These are phyloP conservation scores for Melopsittacus undulatus DNA, from an alignment of 2,797 vertebrate genomes.

Conservation along the genomic window DNA sequence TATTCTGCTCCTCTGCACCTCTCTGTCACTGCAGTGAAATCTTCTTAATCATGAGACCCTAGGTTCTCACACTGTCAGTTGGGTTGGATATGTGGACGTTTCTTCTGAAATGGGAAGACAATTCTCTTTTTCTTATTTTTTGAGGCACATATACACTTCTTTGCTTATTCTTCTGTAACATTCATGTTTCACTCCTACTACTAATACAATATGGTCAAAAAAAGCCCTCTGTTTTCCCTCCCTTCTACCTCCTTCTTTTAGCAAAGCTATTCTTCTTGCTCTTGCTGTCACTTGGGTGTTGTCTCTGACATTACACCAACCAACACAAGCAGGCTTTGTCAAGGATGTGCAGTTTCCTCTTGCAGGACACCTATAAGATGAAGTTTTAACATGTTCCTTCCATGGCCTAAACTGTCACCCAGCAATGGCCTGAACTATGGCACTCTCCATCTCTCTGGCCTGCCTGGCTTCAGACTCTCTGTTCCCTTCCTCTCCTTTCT, in stretches of 20 bases:
- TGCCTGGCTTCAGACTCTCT: background rate
- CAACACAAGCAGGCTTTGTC: background rate
- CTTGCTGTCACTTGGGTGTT: background rate
- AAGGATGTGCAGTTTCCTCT: slow-evolving; percentile 24
- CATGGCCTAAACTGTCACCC: background rate
- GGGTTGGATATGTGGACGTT: background rate
- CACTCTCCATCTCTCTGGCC: background rate
- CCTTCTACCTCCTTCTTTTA: background rate
- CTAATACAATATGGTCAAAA: background rate
- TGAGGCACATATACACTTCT: background rate
- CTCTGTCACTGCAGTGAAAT: background rate
- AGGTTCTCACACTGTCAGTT: background rate
- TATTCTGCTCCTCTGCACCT: background rate
- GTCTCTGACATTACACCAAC: background rate
- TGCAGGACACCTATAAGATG: slow-evolving; percentile 12
- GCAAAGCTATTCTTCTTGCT: background rate
- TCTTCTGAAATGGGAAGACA: background rate
- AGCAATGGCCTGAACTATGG: background rate
- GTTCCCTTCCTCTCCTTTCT: background rate
- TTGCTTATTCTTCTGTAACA: background rate
- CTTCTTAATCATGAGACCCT: background rate
- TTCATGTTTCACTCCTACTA: background rate
- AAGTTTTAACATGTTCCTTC: background rate
- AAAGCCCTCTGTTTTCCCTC: background rate
- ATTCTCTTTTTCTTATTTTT: background rate